Evolutionary conservation across 2,113 vertebrate genomes (phyloP).

Genomic region (Gymnobelideus leadbeateri): DNA sequence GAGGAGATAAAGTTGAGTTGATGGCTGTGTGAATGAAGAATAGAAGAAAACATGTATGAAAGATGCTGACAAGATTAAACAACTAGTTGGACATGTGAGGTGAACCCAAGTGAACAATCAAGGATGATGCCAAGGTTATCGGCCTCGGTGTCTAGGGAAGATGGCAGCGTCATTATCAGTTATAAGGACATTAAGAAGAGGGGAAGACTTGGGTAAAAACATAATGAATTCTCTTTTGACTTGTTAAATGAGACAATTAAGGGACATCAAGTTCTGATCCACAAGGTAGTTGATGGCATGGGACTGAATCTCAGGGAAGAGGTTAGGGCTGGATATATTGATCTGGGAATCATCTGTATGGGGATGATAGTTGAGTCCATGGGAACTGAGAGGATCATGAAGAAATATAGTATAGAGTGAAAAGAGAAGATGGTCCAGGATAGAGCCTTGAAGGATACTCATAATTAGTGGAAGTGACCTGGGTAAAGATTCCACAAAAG

Average conservation of each 20-base stretch:
- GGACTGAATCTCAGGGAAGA: neutral
- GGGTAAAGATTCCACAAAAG: no score
- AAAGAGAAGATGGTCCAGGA: neutral
- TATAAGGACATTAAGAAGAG: neutral
- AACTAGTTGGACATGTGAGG: neutral
- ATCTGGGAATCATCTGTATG: neutral
- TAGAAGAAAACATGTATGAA: neutral
- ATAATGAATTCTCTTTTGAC: neutral
- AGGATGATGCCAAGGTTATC: neutral
- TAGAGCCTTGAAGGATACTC: no score
- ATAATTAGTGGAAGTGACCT: no score
- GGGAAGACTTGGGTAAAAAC: neutral
- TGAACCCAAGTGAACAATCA: neutral
- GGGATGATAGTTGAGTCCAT: neutral
- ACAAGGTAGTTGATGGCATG: neutral
- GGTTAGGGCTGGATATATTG: neutral
- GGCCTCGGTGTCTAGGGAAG: neutral
- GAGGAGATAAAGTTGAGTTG: neutral
- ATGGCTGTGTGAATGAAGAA: neutral
- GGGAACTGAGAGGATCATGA: no score
- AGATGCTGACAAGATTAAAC: neutral
- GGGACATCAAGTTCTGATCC: neutral
- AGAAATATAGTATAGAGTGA: neutral
- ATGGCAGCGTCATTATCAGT: neutral
- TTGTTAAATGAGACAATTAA: neutral